These are phyloP conservation scores for Myiozetetes cayanensis DNA, from an alignment of 2,113 vertebrate species.

Conservation along the genomic window DNA sequence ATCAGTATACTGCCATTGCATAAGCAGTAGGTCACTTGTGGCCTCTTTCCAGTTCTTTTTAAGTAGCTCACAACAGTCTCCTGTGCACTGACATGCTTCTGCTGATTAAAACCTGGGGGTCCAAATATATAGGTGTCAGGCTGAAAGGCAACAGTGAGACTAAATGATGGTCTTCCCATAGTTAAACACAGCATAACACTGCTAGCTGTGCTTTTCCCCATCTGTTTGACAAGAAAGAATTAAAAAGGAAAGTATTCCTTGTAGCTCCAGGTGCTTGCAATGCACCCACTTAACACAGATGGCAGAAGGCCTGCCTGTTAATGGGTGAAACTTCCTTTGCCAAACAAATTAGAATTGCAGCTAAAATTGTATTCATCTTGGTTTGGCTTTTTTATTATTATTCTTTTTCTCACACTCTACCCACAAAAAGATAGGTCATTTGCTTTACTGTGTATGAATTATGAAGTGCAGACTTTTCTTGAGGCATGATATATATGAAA, in stretches of 20 bases:
- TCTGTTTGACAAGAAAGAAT: constrained; percentile 17
- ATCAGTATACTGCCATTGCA: not conserved
- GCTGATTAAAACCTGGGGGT: not conserved
- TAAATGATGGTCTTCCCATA: not conserved
- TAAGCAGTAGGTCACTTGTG: not conserved
- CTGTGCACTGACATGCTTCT: not conserved
- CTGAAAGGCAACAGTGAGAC: not conserved
- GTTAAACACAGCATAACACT: constrained; percentile 1
- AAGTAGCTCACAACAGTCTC: not conserved
- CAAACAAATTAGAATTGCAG: not conserved
- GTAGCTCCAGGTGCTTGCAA: constrained; percentile 29
- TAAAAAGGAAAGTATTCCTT: not conserved
- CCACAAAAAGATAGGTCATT: not conserved
- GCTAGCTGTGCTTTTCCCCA: constrained; percentile 15
- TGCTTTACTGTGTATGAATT: not conserved
- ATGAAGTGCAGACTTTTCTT: not conserved
- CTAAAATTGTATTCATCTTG: not conserved
- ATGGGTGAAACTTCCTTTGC: not conserved
- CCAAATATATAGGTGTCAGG: not conserved
- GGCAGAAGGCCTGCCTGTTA: not conserved
- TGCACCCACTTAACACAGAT: constrained; percentile 30
- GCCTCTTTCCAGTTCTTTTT: not conserved
- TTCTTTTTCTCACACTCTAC: not conserved
- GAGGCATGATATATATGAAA: not conserved
- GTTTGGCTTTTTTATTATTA: not conserved